Base-by-base conservation (phyloP, 2,888 invertebrate genomes). In the Drosophila putrida region DNA sequence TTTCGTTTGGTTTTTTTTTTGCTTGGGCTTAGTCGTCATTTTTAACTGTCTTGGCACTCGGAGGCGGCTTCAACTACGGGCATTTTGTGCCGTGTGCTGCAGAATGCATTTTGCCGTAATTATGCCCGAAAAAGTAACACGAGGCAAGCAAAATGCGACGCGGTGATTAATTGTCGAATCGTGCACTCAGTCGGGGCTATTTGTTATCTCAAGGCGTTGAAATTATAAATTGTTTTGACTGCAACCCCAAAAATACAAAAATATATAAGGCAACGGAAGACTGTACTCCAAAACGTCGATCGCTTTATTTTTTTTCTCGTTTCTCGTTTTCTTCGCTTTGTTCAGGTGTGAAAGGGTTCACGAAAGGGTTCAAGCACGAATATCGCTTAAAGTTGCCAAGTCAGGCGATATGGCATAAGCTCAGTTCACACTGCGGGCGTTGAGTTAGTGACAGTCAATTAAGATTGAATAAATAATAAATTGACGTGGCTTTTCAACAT, bases 171-270 rank as follows among this genome's bases (percentile, higher is more conserved):
- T 85, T 85, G 86, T 81, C 71, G 82, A 85, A 84, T 85, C 84
- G 86, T 86, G 85, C 84, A 80, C 73, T 77, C 78, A 66, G 74
- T 76, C 70, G 78, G 73, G 83, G 84, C 83, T 86, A 86, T 84
- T 84, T 84, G 86, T 84, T 85, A 85, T 86, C 85, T 85, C 67
- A 84, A 85, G 85, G 85, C 85, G 85, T 86, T 85, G 85, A 85
- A 86, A 85, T 85, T 85, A 85, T 85, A 85, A 85, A 85, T 85
- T 86, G 85, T 85, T 85, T 86, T 73, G 66, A 78, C 65, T 63
- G 75, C 72, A 82, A 83, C 81, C 75, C 82, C 76, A 67, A 39
- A 41, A 61, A 65, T 41, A 6, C 31, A 65, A 50, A 67, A 35
- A 41, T 20, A 38, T 47, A 50, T 33, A 27, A 6, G 33, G 59